A percentile compares a stretch with the other conserved stretches of the same genome.
Evolutionary conservation across 2,113 vertebrate genomes (phyloP).

Genomic region (Theropithecus gelada): DNA sequence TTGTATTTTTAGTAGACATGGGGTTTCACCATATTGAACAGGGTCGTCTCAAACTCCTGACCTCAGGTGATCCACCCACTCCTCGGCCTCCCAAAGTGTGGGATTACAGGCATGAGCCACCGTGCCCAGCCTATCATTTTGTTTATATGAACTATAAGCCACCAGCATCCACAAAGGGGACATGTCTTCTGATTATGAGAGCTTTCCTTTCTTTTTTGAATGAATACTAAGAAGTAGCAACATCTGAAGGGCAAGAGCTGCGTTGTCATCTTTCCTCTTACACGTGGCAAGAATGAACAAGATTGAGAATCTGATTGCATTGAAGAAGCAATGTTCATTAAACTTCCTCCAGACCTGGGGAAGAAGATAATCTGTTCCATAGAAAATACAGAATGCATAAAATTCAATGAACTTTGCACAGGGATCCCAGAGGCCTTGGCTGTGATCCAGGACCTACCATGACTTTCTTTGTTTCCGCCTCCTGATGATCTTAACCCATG

Average conservation of each 20-base stretch:
- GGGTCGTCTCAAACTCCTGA: no score
- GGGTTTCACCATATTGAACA: no score
- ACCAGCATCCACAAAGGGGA: background rate
- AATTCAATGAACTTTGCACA: fast-evolving
- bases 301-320: no score
- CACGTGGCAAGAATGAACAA: fast-evolving
- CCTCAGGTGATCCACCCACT: no score
- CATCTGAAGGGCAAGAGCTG: fast-evolving
- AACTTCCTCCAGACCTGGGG: background rate
- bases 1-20: no score
- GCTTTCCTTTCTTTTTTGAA: background rate
- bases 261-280: background rate
- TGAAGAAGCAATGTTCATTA: background rate
- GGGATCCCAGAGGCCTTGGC: background rate
- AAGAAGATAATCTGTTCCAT: fast-evolving
- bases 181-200: background rate
- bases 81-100: no score
- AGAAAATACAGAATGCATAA: fast-evolving
- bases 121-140: background rate
- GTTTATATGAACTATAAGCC: background rate
- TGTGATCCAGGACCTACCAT: background rate
- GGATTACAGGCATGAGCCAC: no score
- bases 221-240: background rate
- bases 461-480: background rate
- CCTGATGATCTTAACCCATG: background rate